These are phyloP conservation scores for Centropus unirufus DNA, from an alignment of 2,113 vertebrate species.

Conservation along the genomic window DNA sequence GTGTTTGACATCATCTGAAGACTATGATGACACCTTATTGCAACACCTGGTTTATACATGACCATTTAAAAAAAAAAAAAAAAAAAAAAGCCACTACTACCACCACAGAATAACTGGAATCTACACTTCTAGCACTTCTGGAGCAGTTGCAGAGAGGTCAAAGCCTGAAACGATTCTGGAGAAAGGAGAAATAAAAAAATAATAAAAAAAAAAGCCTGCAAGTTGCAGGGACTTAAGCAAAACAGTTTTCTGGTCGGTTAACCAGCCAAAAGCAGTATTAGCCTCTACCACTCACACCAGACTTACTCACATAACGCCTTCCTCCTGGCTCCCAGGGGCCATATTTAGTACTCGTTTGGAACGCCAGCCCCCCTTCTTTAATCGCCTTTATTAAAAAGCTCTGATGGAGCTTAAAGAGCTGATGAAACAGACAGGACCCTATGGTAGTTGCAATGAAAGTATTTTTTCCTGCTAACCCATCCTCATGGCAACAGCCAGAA, in stretches of 20 bases:
- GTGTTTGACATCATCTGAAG: not conserved
- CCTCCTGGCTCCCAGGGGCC: not conserved
- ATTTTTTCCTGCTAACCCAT: conserved; percentile 48
- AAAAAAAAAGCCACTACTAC: not conserved
- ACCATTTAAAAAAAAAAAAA: not conserved
- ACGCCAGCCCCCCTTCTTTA: not conserved
- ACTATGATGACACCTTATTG: not conserved
- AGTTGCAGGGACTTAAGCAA: not conserved
- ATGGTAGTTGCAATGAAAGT: not conserved
- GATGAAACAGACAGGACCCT: not conserved
- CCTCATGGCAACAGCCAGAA: conserved; percentile 67
- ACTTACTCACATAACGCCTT: not conserved
- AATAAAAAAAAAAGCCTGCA: not conserved
- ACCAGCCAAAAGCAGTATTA: not conserved
- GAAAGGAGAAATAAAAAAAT: too few relatives aligned
- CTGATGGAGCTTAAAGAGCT: not conserved
- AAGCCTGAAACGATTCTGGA: not conserved
- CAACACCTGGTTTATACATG: not conserved
- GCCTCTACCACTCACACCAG: not conserved
- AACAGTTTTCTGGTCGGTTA: not conserved
- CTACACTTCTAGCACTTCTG: not conserved
- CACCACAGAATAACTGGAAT: not conserved
- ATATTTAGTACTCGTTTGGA: not conserved
- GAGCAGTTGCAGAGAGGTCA: not conserved
- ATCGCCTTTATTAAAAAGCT: not conserved